Conservation (phyloP, 1,140 invertebrate genomes). For the Melipona quadrifasciata region DNA sequence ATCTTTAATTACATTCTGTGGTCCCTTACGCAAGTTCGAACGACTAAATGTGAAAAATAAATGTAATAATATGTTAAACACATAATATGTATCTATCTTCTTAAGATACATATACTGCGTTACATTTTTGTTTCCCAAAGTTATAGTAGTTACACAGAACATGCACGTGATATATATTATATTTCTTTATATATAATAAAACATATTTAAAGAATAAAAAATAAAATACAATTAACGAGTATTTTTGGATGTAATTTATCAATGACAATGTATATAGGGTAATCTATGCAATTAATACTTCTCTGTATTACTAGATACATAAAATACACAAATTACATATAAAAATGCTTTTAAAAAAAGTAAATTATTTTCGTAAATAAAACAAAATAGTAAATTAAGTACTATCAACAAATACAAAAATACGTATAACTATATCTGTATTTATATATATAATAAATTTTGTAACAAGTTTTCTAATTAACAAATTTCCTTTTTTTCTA, state of each 20-base stretch:
- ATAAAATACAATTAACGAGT: conserved; percentile 25
- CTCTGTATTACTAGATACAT: neutral
- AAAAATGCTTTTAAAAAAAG: neutral
- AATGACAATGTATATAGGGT: conserved; percentile 27
- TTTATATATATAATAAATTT: neutral
- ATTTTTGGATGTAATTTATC: conserved; percentile 16
- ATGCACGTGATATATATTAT: conserved; percentile 24
- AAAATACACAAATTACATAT: conserved; percentile 1
- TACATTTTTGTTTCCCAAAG: conserved; percentile 36
- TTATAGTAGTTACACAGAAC: conserved; percentile 47
- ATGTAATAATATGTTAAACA: conserved; percentile 18
- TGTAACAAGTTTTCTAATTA: neutral
- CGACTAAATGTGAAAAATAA: conserved; percentile 26
- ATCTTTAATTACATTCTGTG: conserved; percentile 42
- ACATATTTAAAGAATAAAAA: conserved; percentile 9
- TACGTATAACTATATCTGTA: neutral
- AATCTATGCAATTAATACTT: conserved; percentile 36
- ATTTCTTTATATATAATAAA: neutral
- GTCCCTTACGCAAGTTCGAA: conserved; percentile 39
- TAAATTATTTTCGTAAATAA: neutral
- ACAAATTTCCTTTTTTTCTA: no score
- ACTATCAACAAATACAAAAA: conserved; percentile 10
- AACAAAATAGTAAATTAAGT: conserved; percentile 1
- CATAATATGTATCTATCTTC: neutral
- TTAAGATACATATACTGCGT: conserved; percentile 4